These are phyloP conservation scores for Phortica variegata DNA, from an alignment of 1,140 invertebrate genomes.

Conservation along the genomic window DNA sequence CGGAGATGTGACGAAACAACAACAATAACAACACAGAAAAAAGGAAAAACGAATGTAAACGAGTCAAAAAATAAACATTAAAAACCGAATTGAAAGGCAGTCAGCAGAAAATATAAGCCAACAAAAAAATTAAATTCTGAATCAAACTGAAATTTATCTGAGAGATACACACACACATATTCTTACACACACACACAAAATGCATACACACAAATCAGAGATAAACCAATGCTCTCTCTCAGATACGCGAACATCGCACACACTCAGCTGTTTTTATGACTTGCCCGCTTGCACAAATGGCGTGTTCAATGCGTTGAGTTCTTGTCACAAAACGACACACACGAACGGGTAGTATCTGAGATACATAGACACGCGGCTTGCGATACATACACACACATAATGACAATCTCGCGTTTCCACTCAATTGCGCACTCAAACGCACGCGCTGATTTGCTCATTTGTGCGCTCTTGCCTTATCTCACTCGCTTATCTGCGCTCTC, in stretches of 20 bases:
- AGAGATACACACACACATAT: constrained; percentile 27
- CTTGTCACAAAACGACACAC: constrained; percentile 1
- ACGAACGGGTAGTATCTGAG: too few relatives aligned
- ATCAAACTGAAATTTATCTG: constrained; percentile 22
- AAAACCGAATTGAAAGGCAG: constrained; percentile 5
- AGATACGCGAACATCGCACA: constrained; percentile 4
- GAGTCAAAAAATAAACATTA: constrained; percentile 25
- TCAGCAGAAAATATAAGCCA: not conserved
- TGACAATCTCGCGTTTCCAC: too few relatives aligned
- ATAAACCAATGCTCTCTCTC: not conserved
- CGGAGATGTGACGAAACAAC: constrained; percentile 23
- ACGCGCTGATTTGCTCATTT: too few relatives aligned
- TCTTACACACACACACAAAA: not conserved
- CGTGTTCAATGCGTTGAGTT: not conserved
- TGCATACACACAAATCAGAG: constrained; percentile 6
- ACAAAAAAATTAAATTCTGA: constrained; percentile 6
- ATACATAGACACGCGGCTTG: too few relatives aligned
- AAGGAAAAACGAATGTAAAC: constrained; percentile 17
- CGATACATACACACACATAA: too few relatives aligned
- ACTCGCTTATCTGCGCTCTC: too few relatives aligned
- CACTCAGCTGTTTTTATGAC: too few relatives aligned
- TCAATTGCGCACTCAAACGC: too few relatives aligned
- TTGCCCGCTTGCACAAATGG: constrained; percentile 11
- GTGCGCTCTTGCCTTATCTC: too few relatives aligned
- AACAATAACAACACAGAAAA: not conserved